Evolutionary conservation across 2,888 invertebrate species (phyloP).

Genomic region (Dione juno): DNA sequence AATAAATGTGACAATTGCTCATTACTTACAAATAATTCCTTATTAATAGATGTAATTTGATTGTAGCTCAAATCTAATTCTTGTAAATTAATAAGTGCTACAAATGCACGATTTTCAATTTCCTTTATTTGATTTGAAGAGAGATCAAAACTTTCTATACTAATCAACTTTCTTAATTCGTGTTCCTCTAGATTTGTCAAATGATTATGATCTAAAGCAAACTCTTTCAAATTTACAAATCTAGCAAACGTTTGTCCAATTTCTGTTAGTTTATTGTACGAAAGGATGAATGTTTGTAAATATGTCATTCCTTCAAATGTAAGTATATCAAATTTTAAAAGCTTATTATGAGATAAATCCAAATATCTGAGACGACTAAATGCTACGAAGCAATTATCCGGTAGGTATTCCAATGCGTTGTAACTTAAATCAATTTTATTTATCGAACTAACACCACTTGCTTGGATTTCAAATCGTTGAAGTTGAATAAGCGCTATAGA

Average conservation of each 20-base stretch:
- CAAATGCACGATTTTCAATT: constrained; percentile 31
- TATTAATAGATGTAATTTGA: constrained; percentile 28
- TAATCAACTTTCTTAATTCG: constrained; percentile 29
- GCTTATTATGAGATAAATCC: constrained; percentile 36
- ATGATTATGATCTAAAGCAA: constrained; percentile 32
- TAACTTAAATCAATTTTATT: constrained; percentile 37
- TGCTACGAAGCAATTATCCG: constrained; percentile 34
- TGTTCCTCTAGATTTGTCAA: constrained; percentile 29
- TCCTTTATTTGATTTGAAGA: constrained; percentile 34
- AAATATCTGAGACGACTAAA: constrained; percentile 32
- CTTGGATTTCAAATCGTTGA: not conserved
- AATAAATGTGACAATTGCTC: constrained; percentile 18
- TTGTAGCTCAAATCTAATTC: constrained; percentile 37
- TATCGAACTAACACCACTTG: not conserved
- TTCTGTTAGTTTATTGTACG: constrained; percentile 36
- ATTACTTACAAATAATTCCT: constrained; percentile 29
- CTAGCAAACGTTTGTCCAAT: constrained; percentile 39
- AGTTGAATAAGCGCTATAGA: constrained; percentile 30
- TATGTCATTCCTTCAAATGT: constrained; percentile 39
- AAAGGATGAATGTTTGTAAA: constrained; percentile 33
- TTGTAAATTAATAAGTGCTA: constrained; percentile 19
- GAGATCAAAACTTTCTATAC: constrained; percentile 31
- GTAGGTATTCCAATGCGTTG: constrained; percentile 30
- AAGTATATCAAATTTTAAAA: constrained; percentile 34
- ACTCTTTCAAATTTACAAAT: constrained; percentile 34